A percentile compares a stretch with the other conserved stretches of the same genome.
Conservation (phyloP, 2,797 vertebrate genomes). For the Sebastes iracundus region DNA sequence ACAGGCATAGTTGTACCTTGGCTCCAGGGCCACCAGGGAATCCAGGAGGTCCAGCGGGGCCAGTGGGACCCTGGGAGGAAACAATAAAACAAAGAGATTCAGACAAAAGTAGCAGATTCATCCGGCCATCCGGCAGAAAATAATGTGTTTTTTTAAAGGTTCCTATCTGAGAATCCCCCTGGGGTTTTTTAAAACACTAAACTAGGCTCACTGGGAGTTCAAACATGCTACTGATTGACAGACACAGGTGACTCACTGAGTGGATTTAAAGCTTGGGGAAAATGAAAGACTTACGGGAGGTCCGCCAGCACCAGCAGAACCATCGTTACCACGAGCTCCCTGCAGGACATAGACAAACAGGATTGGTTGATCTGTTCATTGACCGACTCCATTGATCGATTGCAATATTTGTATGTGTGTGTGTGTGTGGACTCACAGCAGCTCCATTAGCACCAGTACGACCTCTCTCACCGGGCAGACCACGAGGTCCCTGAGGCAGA, state of each 20-base stretch:
- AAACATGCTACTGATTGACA: not conserved
- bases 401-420: not conserved
- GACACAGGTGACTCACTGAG: not conserved
- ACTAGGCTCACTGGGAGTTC: not conserved
- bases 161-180: not conserved
- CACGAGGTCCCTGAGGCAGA: conserved; percentile 90
- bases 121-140: not conserved
- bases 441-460: conserved; percentile 89
- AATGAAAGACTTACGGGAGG: conserved; percentile 88
- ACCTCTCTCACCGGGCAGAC: conserved; percentile 97
- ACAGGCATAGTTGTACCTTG: conserved; percentile 83
- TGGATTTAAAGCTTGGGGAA: not conserved
- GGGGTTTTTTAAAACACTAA: not conserved
- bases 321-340: conserved; percentile 98
- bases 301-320: conserved; percentile 87
- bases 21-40: conserved; percentile 96
- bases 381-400: not conserved
- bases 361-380: not conserved
- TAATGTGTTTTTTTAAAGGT: not conserved
- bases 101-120: not conserved
- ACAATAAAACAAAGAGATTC: conserved; percentile 14
- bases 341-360: conserved; percentile 61
- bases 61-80: conserved; percentile 89
- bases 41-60: conserved; percentile 93
- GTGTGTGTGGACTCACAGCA: conserved; percentile 88